A percentile compares a stretch with the other conserved stretches of the same genome.
These are phyloP conservation scores for Platerodrilus igneus DNA, from an alignment of 2,888 invertebrate species.

Conservation along the genomic window DNA sequence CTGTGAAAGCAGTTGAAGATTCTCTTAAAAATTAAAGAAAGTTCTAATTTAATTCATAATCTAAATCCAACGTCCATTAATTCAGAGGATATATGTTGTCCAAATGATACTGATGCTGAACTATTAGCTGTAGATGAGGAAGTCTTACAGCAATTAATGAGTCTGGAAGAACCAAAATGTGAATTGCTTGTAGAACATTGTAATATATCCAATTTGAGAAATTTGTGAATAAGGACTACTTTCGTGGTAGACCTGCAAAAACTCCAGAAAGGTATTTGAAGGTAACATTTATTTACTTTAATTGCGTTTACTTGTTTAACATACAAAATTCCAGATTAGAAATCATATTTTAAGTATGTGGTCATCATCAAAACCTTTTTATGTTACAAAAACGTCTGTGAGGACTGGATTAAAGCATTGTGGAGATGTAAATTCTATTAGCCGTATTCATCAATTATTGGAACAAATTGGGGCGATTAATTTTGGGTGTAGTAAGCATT, in stretches of 20 bases:
- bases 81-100: not conserved
- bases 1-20: no score
- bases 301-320: not conserved
- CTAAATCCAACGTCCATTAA: not conserved
- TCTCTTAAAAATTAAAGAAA: no score
- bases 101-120: constrained; percentile 7
- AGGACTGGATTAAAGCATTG: constrained; percentile 56
- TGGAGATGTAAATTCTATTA: constrained; percentile 60
- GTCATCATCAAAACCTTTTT: constrained; percentile 52
- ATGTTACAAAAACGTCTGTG: constrained; percentile 56
- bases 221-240: constrained; percentile 54
- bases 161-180: constrained; percentile 47
- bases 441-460: constrained; percentile 56
- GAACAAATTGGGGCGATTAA: constrained; percentile 62
- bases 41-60: no score
- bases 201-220: constrained; percentile 52
- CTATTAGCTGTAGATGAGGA: constrained; percentile 32
- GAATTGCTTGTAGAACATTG: constrained; percentile 46
- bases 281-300: constrained; percentile 31
- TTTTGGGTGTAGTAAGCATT: constrained; percentile 57
- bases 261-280: constrained; percentile 55
- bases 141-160: constrained; percentile 34
- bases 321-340: constrained; percentile 51
- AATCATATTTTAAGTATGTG: constrained; percentile 56
- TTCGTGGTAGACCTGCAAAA: constrained; percentile 53